Conservation (phyloP, 2,113 vertebrate genomes). For the Fregata magnificens region DNA sequence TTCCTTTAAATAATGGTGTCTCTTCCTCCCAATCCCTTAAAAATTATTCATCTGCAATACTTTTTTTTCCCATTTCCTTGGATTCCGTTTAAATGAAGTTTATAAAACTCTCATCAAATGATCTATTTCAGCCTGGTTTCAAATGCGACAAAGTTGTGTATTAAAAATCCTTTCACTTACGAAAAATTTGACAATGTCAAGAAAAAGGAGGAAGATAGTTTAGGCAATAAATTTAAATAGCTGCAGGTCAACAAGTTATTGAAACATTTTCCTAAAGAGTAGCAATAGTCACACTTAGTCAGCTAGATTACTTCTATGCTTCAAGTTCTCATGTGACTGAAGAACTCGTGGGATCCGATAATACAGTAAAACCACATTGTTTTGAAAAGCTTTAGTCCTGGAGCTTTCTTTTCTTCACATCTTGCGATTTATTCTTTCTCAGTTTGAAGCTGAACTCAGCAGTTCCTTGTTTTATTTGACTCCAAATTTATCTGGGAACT, state of each 20-base stretch:
- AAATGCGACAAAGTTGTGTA: background rate
- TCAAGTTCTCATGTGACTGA: background rate
- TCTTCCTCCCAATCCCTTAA: background rate
- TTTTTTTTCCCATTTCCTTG: background rate
- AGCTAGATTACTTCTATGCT: background rate
- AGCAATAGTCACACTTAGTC: background rate
- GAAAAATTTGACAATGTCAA: background rate
- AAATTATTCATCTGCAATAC: background rate
- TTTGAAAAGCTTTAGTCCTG: background rate
- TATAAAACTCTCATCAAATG: background rate
- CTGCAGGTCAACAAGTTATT: background rate
- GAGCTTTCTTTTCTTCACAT: background rate
- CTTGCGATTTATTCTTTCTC: background rate
- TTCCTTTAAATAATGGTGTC: slow-evolving; percentile 24
- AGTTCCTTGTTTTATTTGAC: background rate
- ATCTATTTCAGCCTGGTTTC: background rate
- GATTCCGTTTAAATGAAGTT: background rate
- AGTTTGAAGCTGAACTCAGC: background rate
- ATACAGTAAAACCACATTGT: background rate
- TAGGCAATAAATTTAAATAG: background rate
- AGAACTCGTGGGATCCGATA: background rate
- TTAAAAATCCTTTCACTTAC: background rate
- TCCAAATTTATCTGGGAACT: background rate
- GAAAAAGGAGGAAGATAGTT: background rate
- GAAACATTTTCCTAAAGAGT: background rate